Evolutionary conservation across 1,140 invertebrate species (phyloP).

Genomic region (Pachyrhynchus sulphureomaculatus): DNA sequence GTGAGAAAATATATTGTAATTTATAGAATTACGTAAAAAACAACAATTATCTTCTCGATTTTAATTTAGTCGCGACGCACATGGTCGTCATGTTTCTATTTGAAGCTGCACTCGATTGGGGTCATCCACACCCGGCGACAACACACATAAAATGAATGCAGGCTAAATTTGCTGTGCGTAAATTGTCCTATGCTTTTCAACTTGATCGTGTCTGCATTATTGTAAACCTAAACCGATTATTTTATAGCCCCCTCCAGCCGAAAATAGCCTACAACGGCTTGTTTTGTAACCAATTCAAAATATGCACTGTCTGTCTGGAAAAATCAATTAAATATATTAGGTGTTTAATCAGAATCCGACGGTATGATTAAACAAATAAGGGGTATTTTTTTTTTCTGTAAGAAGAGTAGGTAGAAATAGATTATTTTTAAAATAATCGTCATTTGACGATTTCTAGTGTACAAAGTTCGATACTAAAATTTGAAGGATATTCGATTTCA

Average conservation of each 20-base stretch:
- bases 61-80: conserved; percentile 7
- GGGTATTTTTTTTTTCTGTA: too few relatives aligned
- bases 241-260: conserved; percentile 13
- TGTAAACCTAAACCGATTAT: conserved; percentile 15
- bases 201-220: conserved; percentile 16
- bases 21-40: too few relatives aligned
- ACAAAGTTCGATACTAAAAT: too few relatives aligned
- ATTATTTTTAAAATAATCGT: too few relatives aligned
- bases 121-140: conserved; percentile 23
- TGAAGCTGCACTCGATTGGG: conserved; percentile 23
- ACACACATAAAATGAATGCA: conserved; percentile 17
- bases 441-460: too few relatives aligned
- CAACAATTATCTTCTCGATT: too few relatives aligned
- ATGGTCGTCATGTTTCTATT: conserved; percentile 15
- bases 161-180: conserved; percentile 23
- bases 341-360: too few relatives aligned
- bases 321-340: too few relatives aligned
- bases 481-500: too few relatives aligned
- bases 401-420: too few relatives aligned
- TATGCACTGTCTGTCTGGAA: neutral
- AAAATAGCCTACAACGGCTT: conserved; percentile 10
- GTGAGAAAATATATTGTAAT: too few relatives aligned
- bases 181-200: conserved; percentile 18
- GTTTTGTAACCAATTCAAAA: conserved; percentile 3
- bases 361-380: too few relatives aligned